Evolutionary conservation across 1,140 invertebrate genomes (phyloP).

Genomic region (Drosophila fuyamai): DNA sequence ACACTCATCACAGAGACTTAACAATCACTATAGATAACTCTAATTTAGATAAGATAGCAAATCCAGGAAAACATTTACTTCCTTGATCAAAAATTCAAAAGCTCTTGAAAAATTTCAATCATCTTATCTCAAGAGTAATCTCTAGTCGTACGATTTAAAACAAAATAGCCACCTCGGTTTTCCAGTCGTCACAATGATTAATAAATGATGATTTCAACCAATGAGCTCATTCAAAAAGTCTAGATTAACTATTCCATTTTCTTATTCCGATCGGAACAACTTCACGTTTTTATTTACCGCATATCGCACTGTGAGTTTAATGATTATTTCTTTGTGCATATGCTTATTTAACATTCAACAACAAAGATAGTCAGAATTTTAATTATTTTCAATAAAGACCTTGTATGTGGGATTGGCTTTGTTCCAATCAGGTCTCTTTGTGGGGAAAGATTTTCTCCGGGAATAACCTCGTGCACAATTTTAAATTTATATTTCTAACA

Average conservation of each 20-base stretch:
- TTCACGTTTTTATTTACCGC: neutral
- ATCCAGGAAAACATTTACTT: neutral
- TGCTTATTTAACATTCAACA: conserved; percentile 21
- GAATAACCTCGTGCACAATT: conserved; percentile 2
- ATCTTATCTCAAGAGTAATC: conserved; percentile 7
- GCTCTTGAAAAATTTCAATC: conserved; percentile 7
- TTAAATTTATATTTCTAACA: conserved; percentile 24
- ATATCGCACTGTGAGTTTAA: neutral
- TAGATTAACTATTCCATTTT: neutral
- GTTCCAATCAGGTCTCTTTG: conserved; percentile 4
- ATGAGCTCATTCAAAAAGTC: conserved; percentile 23
- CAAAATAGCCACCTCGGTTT: neutral
- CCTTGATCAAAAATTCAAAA: neutral
- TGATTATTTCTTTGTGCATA: conserved; percentile 25
- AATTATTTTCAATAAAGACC: conserved; percentile 30
- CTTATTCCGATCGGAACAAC: neutral
- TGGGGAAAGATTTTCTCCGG: conserved; percentile 7
- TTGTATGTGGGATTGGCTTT: conserved; percentile 29
- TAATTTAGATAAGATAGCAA: neutral
- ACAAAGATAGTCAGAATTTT: conserved; percentile 15
- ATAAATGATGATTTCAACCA: conserved; percentile 1
- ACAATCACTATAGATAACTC: no score
- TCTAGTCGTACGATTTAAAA: neutral
- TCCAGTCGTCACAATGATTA: conserved; percentile 1
- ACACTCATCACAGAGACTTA: no score